These are phyloP conservation scores for Panzeria rudis DNA, from an alignment of 2,888 invertebrate species.

Conservation along the genomic window DNA sequence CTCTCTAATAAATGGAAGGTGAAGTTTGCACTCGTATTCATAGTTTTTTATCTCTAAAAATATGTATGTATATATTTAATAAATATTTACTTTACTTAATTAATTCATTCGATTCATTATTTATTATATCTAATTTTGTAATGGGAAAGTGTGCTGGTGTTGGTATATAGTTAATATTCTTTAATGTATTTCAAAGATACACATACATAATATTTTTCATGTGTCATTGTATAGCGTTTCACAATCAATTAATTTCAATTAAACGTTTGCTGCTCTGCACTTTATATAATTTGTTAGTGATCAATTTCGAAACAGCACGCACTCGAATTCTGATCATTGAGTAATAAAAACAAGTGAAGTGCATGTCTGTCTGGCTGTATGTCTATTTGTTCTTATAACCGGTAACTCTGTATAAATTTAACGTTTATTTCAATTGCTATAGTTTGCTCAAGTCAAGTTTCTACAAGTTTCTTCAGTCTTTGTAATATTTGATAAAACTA, in stretches of 20 bases:
- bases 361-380: background rate
- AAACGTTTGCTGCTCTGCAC: conserved; percentile 45
- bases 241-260: conserved; percentile 71
- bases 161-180: background rate
- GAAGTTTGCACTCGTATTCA: conserved; percentile 12
- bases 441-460: background rate
- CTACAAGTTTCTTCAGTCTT: conserved; percentile 7
- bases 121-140: conserved; percentile 6
- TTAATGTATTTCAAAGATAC: background rate
- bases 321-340: conserved; percentile 51
- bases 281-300: conserved; percentile 41
- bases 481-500: background rate
- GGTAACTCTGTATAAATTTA: conserved; percentile 5
- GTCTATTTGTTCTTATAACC: background rate
- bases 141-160: background rate
- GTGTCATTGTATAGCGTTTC: conserved; percentile 65
- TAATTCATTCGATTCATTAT: conserved; percentile 58
- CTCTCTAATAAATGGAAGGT: background rate
- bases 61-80: conserved; percentile 11
- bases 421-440: background rate
- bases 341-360: conserved; percentile 2
- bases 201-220: conserved; percentile 20
- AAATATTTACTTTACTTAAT: conserved; percentile 65
- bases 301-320: conserved; percentile 61
- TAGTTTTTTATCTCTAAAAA: conserved; percentile 19